Evolutionary conservation across 2,797 vertebrate genomes (phyloP), one percentile per base, ranked within the genome.

Genomic region (Notoglanidium macrostoma): DNA sequence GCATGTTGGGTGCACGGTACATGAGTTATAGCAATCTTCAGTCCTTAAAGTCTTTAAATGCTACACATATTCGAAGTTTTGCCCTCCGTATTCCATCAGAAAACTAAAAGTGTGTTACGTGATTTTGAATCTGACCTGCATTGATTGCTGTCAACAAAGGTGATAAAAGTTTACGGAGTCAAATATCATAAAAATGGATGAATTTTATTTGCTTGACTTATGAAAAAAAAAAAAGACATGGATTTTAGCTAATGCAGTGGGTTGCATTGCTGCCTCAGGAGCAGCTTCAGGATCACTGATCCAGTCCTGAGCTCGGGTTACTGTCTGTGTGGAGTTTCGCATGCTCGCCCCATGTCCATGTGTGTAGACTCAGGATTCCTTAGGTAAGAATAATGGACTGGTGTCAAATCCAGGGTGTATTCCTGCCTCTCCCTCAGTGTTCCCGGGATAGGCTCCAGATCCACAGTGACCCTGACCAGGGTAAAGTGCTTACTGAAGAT

Each of bases 21-120:
- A 59, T 74, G 67, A 70, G 61, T 83, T 35, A 63, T 88, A 51
- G 57, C 61, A 26, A 54, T 5, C 85, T 59, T 84, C 14, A 32
- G 17, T 51, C 44, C 5, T 68, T 35, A 23, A 68, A 54, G n/a
- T 68, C 35, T 68, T 35, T n/a, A 17, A 65, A 49, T 1, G 40
- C 40, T 63, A 19, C 5, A 46, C 59, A 49, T 29, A n/a, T 44
- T 46, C 14, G 15, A 46, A 29, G 35, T 44, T 61, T 46, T 46
- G 23, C 12, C 17, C 55, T 40, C 14, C 23, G 40, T 35, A 19
- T 79, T 79, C 32, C 0, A 2, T 12, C 57, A 57, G 76, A 2
- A 81, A 9, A 46, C 32, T 9, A 29, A 81, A 81, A 46, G 57
- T 63, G 11, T 44, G 12, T 61, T n/a, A 44, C n/a, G 35, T 5